Evolutionary conservation across 2,797 vertebrate genomes (phyloP).

Genomic region (Xiphorhynchus erythropygius): DNA sequence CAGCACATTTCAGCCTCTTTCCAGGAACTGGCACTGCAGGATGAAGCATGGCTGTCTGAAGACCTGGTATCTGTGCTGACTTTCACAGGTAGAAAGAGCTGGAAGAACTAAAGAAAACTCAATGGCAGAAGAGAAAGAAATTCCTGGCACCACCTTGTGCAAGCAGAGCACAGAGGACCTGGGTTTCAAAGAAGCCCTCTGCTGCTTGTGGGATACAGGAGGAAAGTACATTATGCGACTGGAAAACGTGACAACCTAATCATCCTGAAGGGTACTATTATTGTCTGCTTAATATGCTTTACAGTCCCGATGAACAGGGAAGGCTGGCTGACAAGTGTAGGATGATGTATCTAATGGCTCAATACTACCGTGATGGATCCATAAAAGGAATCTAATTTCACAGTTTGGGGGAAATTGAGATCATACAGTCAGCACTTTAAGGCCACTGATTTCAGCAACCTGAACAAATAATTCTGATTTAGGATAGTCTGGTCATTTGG

Average conservation of each 20-base stretch:
- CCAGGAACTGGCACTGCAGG: conserved; percentile 24
- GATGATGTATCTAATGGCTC: conserved; percentile 55
- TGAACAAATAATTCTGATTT: neutral
- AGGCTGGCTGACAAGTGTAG: conserved; percentile 41
- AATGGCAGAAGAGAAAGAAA: neutral
- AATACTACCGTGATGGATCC: conserved; percentile 5
- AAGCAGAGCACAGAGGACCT: neutral
- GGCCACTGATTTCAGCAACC: neutral
- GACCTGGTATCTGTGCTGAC: conserved; percentile 8
- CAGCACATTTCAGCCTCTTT: conserved; percentile 53
- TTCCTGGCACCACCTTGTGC: neutral
- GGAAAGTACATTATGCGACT: neutral
- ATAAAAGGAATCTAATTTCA: conserved; percentile 54
- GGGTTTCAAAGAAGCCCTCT: neutral
- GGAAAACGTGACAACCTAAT: conserved; percentile 37
- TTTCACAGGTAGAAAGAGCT: neutral
- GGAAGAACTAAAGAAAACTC: neutral
- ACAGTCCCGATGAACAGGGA: conserved; percentile 18
- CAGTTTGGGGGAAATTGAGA: conserved; percentile 32
- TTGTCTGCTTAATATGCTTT: conserved; percentile 49
- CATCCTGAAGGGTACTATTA: conserved; percentile 52
- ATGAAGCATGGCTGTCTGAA: neutral
- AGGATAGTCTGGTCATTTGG: neutral
- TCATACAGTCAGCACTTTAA: neutral
- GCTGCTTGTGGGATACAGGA: neutral